A percentile compares a stretch with the other conserved stretches of the same genome.
phyloP scores from a whole-genome alignment of 2,888 invertebrate genomes.

The Melipona beecheii region DNA sequence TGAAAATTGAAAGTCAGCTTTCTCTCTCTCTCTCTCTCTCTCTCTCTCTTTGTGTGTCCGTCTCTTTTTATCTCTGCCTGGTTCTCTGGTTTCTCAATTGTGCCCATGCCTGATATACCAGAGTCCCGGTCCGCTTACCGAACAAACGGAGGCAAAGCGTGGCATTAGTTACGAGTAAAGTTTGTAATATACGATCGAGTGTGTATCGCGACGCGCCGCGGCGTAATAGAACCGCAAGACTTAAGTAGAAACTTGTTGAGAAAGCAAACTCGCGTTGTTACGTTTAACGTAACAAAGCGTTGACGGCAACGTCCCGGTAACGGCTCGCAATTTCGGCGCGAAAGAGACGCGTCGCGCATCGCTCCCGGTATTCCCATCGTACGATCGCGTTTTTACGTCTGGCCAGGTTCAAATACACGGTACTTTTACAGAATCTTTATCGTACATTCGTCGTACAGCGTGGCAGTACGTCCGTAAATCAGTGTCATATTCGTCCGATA shows the following conservation, averaged over 20 bases:
- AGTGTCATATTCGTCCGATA: no score
- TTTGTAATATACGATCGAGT: conserved; percentile 70
- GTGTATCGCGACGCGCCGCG: conserved; percentile 59
- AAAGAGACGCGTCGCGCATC: conserved; percentile 25
- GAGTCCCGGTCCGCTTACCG: conserved; percentile 57
- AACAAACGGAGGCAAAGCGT: conserved; percentile 66
- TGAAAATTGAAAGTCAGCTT: conserved; percentile 47
- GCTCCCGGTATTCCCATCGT: background rate
- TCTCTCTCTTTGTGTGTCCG: background rate
- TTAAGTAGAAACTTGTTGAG: conserved; percentile 67
- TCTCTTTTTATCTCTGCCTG: background rate
- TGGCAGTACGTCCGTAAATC: no score
- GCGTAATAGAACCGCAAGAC: conserved; percentile 67
- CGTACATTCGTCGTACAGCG: no score
- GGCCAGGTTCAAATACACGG: background rate
- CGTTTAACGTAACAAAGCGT: conserved; percentile 44
- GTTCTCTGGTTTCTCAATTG: conserved; percentile 40
- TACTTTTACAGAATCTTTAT: no score
- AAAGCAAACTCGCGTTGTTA: conserved; percentile 59
- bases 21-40: background rate
- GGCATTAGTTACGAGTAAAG: conserved; percentile 70
- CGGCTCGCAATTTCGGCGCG: conserved; percentile 38
- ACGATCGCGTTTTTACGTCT: background rate
- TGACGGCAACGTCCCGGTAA: conserved; percentile 37
- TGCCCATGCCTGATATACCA: conserved; percentile 37